Base-by-base conservation (phyloP, 2,888 invertebrate genomes). In the Pyralis farinalis region DNA sequence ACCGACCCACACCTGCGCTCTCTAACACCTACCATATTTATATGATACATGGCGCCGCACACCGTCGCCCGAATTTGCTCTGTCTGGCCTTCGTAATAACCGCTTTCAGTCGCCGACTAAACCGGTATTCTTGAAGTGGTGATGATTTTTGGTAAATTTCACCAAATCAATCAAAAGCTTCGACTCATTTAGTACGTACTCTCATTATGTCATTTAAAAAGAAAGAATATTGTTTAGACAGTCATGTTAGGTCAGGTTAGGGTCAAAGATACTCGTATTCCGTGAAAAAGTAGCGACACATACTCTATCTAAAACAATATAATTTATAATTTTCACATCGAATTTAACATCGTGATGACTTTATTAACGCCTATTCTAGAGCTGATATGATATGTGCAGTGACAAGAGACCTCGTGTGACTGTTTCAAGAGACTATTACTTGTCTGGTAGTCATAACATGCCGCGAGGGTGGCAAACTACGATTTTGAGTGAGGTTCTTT, bases 1-100 rank as follows among this genome's bases (percentile, higher is more conserved):
- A 47, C 46, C 53, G 49, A 56, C 61, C 62, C 64, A 71, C 71
- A 67, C 64, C 61, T 62, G 66, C 53, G 45, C 43, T 52, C 44
- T 57, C 43, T 44, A 48, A 47, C 42, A 47, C 44, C 47, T 46
- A 49, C 42, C 40, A 50, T 46, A 51, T 41, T 45, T 38, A 38
- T 48, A 42, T 43, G 34, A 46, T 40, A 50, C 43, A 47, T 44
- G 54, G 51, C 50, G 53, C 55, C 50, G 53, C 46, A 53, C 43
- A 49, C 53, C 51, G 58, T 56, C 49, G 53, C 37, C 44, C 53
- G 49, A 63, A 50, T 62, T 53, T 51, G 55, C 47, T 52, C 49
- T 48, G 45, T 49, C 45, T 52, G 53, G 49, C 45, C 48, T 57
- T 55, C 53, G 47, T 47, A 48, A 54, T 47, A 54, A 49, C 50